These are phyloP conservation scores for Eupristina koningsbergeri DNA, from an alignment of 1,140 invertebrate species.

Conservation along the genomic window DNA sequence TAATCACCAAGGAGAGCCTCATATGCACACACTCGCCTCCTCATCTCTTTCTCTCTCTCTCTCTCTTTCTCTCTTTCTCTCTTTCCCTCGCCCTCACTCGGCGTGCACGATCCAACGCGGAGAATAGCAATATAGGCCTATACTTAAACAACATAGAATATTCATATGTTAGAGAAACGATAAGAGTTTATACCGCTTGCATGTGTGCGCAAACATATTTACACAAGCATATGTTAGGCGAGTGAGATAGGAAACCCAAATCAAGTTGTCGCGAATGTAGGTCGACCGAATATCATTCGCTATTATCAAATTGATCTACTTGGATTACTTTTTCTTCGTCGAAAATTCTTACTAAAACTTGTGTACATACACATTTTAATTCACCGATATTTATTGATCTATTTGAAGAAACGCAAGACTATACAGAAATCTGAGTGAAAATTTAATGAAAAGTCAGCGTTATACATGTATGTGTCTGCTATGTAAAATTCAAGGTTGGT, in stretches of 20 bases:
- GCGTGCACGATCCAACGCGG: slow-evolving; percentile 43
- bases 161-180: slow-evolving; percentile 67
- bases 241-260: not conserved
- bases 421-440: no score
- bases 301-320: slow-evolving; percentile 22
- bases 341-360: not conserved
- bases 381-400: no score
- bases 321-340: not conserved
- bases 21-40: slow-evolving; percentile 41
- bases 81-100: not conserved
- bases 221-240: not conserved
- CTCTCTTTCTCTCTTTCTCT: slow-evolving; percentile 1
- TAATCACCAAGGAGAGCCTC: slow-evolving; percentile 64
- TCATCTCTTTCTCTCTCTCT: not conserved
- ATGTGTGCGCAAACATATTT: slow-evolving; percentile 46
- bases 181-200: slow-evolving; percentile 61
- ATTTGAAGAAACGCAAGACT: no score
- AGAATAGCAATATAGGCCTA: slow-evolving; percentile 57
- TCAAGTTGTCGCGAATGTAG: slow-evolving; percentile 23
- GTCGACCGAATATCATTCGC: slow-evolving; percentile 32
- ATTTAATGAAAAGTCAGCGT: not conserved
- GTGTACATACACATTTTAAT: not conserved
- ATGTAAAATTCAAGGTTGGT: not conserved
- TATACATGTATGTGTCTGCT: not conserved
- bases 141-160: slow-evolving; percentile 70